Evolutionary conservation across 1,140 invertebrate species (phyloP).

Genomic region (Tetramorium alpestre): DNA sequence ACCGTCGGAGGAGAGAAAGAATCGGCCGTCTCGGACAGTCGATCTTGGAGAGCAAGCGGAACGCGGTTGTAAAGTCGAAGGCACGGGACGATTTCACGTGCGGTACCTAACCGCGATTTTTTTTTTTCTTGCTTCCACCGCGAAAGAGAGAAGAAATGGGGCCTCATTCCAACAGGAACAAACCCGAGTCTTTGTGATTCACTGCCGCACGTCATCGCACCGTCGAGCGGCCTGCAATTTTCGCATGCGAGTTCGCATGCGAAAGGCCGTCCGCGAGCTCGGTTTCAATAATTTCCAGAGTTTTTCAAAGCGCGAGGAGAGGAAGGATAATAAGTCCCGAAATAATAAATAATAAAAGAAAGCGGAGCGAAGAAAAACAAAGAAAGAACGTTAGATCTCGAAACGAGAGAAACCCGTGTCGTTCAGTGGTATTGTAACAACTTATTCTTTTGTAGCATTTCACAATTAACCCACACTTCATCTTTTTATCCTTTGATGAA

Average conservation of each 20-base stretch:
- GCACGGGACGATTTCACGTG: constrained; percentile 11
- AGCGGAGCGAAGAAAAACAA: neutral
- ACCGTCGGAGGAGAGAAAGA: constrained; percentile 14
- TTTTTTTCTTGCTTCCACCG: neutral
- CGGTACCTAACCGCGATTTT: constrained; percentile 32
- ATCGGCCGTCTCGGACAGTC: neutral
- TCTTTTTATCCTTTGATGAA: neutral
- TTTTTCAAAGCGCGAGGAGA: neutral
- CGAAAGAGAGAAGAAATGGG: neutral
- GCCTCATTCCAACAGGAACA: constrained; percentile 11
- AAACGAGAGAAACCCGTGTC: neutral
- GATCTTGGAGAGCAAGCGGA: constrained; percentile 55
- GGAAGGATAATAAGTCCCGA: neutral
- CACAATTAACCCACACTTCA: neutral
- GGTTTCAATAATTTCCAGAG: constrained; percentile 21
- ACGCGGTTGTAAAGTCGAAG: constrained; percentile 53
- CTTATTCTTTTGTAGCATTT: neutral
- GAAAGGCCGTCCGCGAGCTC: neutral
- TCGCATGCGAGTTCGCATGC: constrained; percentile 24
- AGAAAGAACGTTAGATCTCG: neutral
- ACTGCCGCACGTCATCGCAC: constrained; percentile 7
- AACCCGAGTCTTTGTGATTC: constrained; percentile 28
- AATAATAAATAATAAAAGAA: constrained; percentile 25
- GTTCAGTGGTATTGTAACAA: neutral
- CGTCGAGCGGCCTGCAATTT: constrained; percentile 25